Base-by-base conservation (phyloP, 1,140 invertebrate species). In the Scaptomyza pallida region DNA sequence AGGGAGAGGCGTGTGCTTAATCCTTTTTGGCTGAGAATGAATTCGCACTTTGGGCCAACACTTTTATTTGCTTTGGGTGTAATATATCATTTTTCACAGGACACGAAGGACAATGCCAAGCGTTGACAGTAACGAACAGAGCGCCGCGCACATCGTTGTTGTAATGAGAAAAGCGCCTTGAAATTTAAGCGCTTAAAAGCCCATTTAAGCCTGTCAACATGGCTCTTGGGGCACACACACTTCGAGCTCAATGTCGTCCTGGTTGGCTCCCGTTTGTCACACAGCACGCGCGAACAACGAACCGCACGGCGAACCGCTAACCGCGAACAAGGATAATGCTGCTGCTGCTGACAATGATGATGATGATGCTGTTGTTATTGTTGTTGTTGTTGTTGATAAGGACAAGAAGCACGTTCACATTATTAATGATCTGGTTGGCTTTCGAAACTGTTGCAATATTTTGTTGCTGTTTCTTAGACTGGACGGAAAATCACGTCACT, bases 31-130 rank as follows among this genome's bases (percentile, higher is more conserved):
- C 54, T 69, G 26, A 52, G 44, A 51, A 62, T 75, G 61, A 80
- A 79, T 82, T 71, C 69, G 65, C 78, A 78, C 80, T 81, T 77
- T 70, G 48, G 52, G 48, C 48, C 52, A 72, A 64, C 78, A 81
- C 82, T 62, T 67, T 74, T 74, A 59, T 76, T 73, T 62, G 60
- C 59, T 37, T 51, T 51, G 68, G 45, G 23, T 52, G 26, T 57
- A 70, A 71, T 64, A 62, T 64, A 51, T 69, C 63, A 69, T 67
- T 63, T 67, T 63, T 69, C 51, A 62, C 57, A 44, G 26, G 35
- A 47, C 35, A 67, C 50, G 12, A 54, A 30, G 26, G 26, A 37
- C 33, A 37, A n/a, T 37, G 52, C 52, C 52, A 41, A 41, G 19
- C 52, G 52, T n/a, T 55, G 52, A 55, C 52, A 55, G 17, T n/a